These are phyloP conservation scores for Euproctis similis DNA, from an alignment of 2,888 invertebrate species.

Conservation along the genomic window DNA sequence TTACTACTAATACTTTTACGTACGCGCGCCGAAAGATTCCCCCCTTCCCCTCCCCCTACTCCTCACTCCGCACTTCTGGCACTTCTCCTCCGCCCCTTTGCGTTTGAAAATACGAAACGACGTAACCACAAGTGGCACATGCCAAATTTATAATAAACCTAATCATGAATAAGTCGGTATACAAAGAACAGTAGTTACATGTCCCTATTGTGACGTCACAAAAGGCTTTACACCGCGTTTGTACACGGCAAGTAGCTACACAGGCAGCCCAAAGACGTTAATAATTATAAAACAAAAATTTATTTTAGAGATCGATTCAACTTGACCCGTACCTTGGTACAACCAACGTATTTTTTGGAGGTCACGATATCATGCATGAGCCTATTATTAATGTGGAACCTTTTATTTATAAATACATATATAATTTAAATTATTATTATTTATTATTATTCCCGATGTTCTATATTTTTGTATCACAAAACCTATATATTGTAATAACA, in stretches of 20 bases:
- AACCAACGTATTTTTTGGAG: conserved; percentile 4
- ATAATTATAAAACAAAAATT: conserved; percentile 7
- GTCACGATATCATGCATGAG: conserved; percentile 17
- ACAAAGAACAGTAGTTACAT: too few species aligned
- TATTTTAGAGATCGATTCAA: conserved; percentile 1
- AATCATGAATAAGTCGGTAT: conserved; percentile 9
- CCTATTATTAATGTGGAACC: too few species aligned
- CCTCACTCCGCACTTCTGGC: conserved; percentile 17
- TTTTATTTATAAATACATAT: too few species aligned
- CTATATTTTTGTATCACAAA: too few species aligned
- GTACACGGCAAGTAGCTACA: conserved; percentile 9
- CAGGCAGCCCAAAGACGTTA: conserved; percentile 7
- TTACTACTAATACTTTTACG: conserved; percentile 35
- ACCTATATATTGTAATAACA: too few species aligned
- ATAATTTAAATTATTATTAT: too few species aligned
- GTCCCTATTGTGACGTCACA: conserved; percentile 26
- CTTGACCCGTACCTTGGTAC: not conserved
- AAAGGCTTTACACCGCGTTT: conserved; percentile 21
- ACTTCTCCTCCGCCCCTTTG: conserved; percentile 18
- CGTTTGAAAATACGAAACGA: conserved; percentile 18
- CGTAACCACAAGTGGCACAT: conserved; percentile 24
- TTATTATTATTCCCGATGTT: too few species aligned
- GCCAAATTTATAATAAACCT: conserved; percentile 16
- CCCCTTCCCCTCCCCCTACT: conserved; percentile 18
- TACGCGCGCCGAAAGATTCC: conserved; percentile 37